These are phyloP conservation scores for Trichomycterus rosablanca DNA, from an alignment of 2,113 vertebrate species.

Conservation along the genomic window DNA sequence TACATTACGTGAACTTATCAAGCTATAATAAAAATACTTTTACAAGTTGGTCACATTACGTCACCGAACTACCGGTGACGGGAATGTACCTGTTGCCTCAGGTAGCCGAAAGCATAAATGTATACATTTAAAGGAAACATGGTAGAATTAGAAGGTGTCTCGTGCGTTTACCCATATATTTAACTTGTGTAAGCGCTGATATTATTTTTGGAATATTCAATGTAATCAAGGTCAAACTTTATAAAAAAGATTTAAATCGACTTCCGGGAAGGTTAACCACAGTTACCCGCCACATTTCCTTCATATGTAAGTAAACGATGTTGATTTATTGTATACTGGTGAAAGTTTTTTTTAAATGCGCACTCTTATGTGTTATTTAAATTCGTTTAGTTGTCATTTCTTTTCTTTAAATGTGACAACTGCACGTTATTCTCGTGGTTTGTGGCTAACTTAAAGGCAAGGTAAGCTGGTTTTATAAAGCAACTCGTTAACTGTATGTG, in stretches of 20 bases:
- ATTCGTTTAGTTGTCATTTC: no score
- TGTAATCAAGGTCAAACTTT: conserved; percentile 5
- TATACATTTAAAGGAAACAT: not conserved
- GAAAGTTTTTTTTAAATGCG: no score
- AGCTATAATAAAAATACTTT: no score
- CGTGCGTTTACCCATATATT: not conserved
- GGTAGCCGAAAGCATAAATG: conserved; percentile 9
- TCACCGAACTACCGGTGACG: conserved; percentile 18
- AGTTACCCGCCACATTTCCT: conserved; percentile 23
- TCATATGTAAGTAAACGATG: conserved; percentile 30
- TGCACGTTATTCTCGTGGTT: no score
- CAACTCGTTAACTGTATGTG: no score
- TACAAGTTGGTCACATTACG: conserved; percentile 2
- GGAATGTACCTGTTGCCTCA: conserved; percentile 38
- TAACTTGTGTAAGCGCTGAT: no score
- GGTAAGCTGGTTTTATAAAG: no score
- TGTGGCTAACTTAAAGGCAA: no score
- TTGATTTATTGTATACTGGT: not conserved
- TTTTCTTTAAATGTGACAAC: no score
- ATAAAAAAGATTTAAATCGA: conserved; percentile 8
- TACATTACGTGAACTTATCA: no score
- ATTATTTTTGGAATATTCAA: not conserved
- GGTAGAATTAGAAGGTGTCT: not conserved
- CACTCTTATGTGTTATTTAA: no score
- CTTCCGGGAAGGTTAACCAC: conserved; percentile 33